Percentiles rank a stretch among this genome's conserved stretches.
phyloP scores from a whole-genome alignment of 2,113 vertebrate species.

The Alligator sinensis region DNA sequence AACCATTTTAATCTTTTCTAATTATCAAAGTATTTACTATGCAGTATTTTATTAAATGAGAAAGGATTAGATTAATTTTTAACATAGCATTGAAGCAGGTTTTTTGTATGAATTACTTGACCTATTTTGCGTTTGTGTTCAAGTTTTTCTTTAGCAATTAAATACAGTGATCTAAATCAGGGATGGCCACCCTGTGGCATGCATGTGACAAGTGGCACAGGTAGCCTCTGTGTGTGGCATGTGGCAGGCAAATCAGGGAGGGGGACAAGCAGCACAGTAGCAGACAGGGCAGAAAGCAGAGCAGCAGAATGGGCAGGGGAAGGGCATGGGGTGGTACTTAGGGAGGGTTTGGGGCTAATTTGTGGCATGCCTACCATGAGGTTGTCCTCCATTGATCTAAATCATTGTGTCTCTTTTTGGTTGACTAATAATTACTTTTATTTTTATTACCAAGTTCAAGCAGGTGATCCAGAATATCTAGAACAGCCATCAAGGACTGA shows the following conservation, averaged over 20 bases:
- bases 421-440: conserved; percentile 34
- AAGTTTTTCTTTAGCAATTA: neutral
- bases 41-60: neutral
- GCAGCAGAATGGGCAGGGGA: too few species aligned
- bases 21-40: neutral
- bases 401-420: too few species aligned
- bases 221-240: too few species aligned
- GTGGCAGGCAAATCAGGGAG: too few species aligned
- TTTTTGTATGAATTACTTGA: neutral
- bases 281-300: too few species aligned
- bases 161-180: neutral
- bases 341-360: too few species aligned
- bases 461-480: conserved; percentile 95
- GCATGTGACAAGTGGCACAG: too few species aligned
- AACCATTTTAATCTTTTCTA: neutral
- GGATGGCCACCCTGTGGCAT: neutral
- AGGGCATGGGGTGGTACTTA: too few species aligned
- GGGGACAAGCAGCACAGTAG: too few species aligned
- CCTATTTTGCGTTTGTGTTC: neutral
- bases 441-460: conserved; percentile 81
- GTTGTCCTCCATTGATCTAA: too few species aligned
- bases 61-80: neutral
- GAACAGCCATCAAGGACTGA: conserved; percentile 93
- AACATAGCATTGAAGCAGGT: neutral
- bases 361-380: too few species aligned